Evolutionary conservation across 2,797 vertebrate species (phyloP).

Genomic region (Pangasius macronema): DNA sequence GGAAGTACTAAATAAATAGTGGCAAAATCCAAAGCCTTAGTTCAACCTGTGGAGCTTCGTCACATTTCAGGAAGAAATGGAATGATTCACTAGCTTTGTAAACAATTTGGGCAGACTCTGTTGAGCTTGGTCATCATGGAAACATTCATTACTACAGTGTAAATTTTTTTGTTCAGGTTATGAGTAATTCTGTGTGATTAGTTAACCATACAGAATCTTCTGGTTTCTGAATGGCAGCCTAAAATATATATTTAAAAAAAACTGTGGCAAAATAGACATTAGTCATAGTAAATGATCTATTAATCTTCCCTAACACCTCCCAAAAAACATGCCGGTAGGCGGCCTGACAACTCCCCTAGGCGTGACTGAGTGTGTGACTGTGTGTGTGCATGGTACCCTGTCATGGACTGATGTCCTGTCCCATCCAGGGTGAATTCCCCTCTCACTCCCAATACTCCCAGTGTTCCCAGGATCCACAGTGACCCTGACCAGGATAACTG

Average conservation of each 20-base stretch:
- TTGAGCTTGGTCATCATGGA: conserved; percentile 29
- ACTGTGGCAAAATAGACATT: conserved; percentile 5
- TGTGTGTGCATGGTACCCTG: neutral
- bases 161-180: conserved; percentile 9
- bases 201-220: conserved; percentile 20
- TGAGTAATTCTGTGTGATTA: neutral
- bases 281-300: conserved; percentile 25
- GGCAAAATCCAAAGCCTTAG: conserved; percentile 35
- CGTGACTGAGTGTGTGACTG: neutral
- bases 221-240: neutral
- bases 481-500: neutral
- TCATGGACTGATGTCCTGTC: neutral
- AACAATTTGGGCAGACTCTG: conserved; percentile 26
- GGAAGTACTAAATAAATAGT: conserved; percentile 48
- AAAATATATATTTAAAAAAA: conserved; percentile 2
- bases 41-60: conserved; percentile 2
- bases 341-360: neutral
- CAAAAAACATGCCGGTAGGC: neutral
- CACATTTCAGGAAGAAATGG: conserved; percentile 30
- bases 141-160: neutral
- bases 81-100: conserved; percentile 42
- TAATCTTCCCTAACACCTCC: neutral
- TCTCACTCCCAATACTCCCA: neutral
- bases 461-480: neutral
- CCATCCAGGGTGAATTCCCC: neutral